These are phyloP conservation scores for Lagocephalus sceleratus DNA, from an alignment of 2,797 vertebrate genomes.

Conservation along the genomic window DNA sequence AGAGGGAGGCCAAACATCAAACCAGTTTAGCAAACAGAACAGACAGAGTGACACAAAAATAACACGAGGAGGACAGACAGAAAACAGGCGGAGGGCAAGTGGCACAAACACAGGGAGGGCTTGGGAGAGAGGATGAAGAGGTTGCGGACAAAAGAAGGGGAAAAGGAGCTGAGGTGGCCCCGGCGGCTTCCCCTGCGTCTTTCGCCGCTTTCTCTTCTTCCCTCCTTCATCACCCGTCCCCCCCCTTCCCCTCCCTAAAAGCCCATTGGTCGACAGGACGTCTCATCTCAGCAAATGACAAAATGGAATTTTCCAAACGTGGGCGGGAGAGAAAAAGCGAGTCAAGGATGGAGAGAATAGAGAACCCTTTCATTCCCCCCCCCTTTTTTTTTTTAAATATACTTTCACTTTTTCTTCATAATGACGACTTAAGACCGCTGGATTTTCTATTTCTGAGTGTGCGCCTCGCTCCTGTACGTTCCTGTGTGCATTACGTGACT, in stretches of 20 bases:
- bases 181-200: slow-evolving; percentile 36
- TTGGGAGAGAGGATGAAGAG: slow-evolving; percentile 6
- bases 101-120: slow-evolving; percentile 9
- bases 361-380: slow-evolving; percentile 72
- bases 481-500: slow-evolving; percentile 55
- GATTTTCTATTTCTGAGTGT: slow-evolving; percentile 68
- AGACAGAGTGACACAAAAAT: slow-evolving; percentile 23
- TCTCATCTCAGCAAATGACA: slow-evolving; percentile 76
- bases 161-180: slow-evolving; percentile 22
- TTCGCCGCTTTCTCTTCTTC: slow-evolving; percentile 14
- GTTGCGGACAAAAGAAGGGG: slow-evolving; percentile 19
- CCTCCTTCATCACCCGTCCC: slow-evolving; percentile 4
- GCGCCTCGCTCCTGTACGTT: slow-evolving; percentile 24
- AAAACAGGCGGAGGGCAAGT: slow-evolving; percentile 13
- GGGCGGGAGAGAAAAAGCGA: slow-evolving; percentile 62
- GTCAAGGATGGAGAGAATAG: slow-evolving; percentile 65
- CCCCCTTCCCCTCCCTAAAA: neutral
- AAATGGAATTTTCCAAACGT: slow-evolving; percentile 83
- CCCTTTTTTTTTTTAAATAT: slow-evolving; percentile 44
- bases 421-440: slow-evolving; percentile 71
- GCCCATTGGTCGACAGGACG: slow-evolving; percentile 68
- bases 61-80: neutral
- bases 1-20: slow-evolving; percentile 37
- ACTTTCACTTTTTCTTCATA: slow-evolving; percentile 72
- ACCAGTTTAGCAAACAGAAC: slow-evolving; percentile 23